Base-by-base conservation (phyloP, 2,113 vertebrate species). In the Caretta caretta region DNA sequence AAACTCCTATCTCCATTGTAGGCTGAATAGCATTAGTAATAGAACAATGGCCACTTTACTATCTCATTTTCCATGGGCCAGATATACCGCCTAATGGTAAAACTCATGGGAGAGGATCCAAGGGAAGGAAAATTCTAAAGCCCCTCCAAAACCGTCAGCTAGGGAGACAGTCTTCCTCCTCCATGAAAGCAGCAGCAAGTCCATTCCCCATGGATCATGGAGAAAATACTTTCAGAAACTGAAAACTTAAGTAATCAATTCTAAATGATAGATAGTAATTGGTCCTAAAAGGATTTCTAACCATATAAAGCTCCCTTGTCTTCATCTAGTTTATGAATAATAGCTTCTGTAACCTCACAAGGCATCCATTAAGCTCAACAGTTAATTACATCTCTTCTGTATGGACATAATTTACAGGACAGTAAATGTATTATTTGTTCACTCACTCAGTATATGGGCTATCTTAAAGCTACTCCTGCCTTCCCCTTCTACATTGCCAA, bases 181-280 rank as follows among this genome's bases (percentile, higher is more conserved):
- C 57, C 91, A 85, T 90, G 12, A 48, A 29, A 90, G 75, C 86
- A 85, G 50, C 79, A 76, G n/a, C 46, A 51, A 75, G 69, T 46
- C 88, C 54, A 27, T 75, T 91, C n/a, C 80, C 87, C 17, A 56
- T 0, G 88, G 20, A 54, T 94, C 91, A 97, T 2, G 24, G 38
- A 35, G 31, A 95, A 93, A 96, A 96, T 94, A 97, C 95, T 96
- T 92, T 93, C 93, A 96, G 91, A 96, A 95, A 96, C 94, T 97
- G 97, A 96, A 97, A 97, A 94, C 91, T 89, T 48, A 96, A 88
- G 92, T 93, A 94, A 97, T 97, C 97, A 93, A 97, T 97, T 97
- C 94, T 95, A 93, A 97, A 96, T 72, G 96, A 93, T 96, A 94
- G 90, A 94, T 93, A 94, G 95, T 95, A 97, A 96, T 97, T 97